Conservation (phyloP, 2,113 vertebrate species). For the Xiphias gladius region DNA sequence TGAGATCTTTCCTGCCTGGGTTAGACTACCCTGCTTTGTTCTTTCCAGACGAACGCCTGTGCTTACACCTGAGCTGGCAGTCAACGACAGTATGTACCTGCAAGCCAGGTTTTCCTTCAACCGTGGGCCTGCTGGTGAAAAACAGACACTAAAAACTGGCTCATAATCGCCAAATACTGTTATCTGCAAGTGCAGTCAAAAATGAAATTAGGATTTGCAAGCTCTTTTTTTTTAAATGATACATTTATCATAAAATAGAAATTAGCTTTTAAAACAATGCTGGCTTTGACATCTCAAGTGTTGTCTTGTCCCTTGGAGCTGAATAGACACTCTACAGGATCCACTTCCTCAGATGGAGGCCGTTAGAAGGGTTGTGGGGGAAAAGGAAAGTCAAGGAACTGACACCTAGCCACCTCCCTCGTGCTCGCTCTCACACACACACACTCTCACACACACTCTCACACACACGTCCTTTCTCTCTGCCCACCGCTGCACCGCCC, state of each 20-base stretch:
- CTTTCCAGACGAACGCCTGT: conserved; percentile 22
- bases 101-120: neutral
- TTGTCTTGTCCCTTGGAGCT: conserved; percentile 71
- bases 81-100: conserved; percentile 6
- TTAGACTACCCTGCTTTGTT: conserved; percentile 71
- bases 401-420: conserved; percentile 59
- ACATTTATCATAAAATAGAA: conserved; percentile 10
- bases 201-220: neutral
- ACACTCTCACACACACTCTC: conserved; percentile 23
- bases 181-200: neutral
- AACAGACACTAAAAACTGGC: neutral
- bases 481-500: conserved; percentile 41
- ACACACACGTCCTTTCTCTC: conserved; percentile 33
- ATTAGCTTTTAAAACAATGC: conserved; percentile 41
- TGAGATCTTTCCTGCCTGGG: conserved; percentile 82
- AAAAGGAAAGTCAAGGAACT: conserved; percentile 77
- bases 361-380: conserved; percentile 51
- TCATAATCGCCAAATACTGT: neutral
- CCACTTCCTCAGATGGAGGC: conserved; percentile 80
- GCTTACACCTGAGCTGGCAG: conserved; percentile 67
- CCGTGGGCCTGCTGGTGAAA: neutral
- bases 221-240: neutral
- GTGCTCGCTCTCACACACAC: conserved; percentile 26
- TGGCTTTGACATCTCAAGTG: conserved; percentile 63
- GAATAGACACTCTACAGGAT: conserved; percentile 78